Base-by-base conservation (phyloP, 2,113 vertebrate genomes). In the Hystrix cristata region DNA sequence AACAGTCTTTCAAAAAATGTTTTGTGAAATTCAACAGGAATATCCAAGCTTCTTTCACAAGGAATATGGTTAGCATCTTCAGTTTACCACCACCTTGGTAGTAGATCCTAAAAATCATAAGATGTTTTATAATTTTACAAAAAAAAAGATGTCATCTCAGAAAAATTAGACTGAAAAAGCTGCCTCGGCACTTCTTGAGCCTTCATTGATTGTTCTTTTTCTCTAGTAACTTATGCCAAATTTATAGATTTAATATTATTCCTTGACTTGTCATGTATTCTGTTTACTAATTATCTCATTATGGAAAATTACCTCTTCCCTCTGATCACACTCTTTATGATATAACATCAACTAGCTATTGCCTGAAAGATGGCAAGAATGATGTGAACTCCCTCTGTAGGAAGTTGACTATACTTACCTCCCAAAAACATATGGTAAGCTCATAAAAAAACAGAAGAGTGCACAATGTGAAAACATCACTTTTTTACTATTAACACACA, bases 71-170 rank as follows among this genome's bases (percentile, higher is more conserved):
- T 64, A 93, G 14, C 3, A 76, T 92, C 18, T 62, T 78, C 12
- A 38, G 12, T 76, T 84, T 95, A 78, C 55, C 71, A 72, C 25
- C 85, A 14, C 86, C 82, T 95, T 94, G 18, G 83, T 65, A 69
- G 27, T 48, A 43, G 16, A 69, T 83, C 34, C 31, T 69, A 62
- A 78, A 91, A 82, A 59, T 12, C 19, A 51, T 60, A 96, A 85
- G 3, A 57, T 94, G 5, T n/a, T 94, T 97, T 48, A 81, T 80
- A 91, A 57, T 51, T 93, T 94, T 80, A n/a, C 15, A 19, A 29
- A 76, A 43, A 83, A 81, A 55, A 48, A n/a, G 4, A 83, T 87
- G 34, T 7, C 90, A 5, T 7, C 14, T 93, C 23, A 19, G 13
- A 72, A 92, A 87, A 84, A 90, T 1, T 71, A 23, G 6, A 67